These are phyloP conservation scores for Hyposmocoma kahamanoa DNA, from an alignment of 1,140 invertebrate genomes.

Conservation along the genomic window DNA sequence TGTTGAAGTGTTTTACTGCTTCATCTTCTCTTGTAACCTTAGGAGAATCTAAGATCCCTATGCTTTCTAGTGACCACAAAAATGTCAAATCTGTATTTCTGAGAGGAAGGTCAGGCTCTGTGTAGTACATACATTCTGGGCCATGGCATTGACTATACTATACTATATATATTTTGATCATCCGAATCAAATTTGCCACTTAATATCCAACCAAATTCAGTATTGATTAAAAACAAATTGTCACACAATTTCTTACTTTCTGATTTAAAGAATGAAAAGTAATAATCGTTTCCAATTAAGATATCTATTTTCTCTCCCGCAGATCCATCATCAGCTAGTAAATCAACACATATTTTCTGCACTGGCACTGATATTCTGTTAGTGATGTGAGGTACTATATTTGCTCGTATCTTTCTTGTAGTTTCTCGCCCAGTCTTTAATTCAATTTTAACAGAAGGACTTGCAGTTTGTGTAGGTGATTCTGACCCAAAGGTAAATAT, in stretches of 20 bases:
- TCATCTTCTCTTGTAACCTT: too few relatives aligned
- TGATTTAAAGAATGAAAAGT: slow-evolving; percentile 4
- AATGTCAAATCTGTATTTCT: too few relatives aligned
- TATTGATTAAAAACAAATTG: not conserved
- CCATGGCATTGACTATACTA: too few relatives aligned
- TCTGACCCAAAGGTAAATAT: slow-evolving; percentile 9
- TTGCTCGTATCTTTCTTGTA: not conserved
- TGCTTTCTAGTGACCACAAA: too few relatives aligned
- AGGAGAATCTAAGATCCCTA: too few relatives aligned
- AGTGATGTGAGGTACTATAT: slow-evolving; percentile 5
- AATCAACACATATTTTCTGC: not conserved
- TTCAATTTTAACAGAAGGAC: slow-evolving; percentile 1
- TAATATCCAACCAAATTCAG: slow-evolving; percentile 14
- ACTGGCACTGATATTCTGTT: not conserved
- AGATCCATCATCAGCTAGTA: slow-evolving; percentile 4
- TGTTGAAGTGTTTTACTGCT: too few relatives aligned
- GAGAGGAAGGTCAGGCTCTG: too few relatives aligned
- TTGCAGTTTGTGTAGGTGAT: not conserved
- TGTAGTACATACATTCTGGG: too few relatives aligned
- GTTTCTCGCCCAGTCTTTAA: not conserved
- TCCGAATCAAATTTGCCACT: too few relatives aligned
- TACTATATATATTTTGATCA: too few relatives aligned
- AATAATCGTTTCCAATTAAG: slow-evolving; percentile 10
- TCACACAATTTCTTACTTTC: not conserved
- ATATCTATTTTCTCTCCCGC: slow-evolving; percentile 2